Evolutionary conservation across 2,888 invertebrate genomes (phyloP), one percentile per base, ranked within the genome.

Genomic region (Eledona agricola): DNA sequence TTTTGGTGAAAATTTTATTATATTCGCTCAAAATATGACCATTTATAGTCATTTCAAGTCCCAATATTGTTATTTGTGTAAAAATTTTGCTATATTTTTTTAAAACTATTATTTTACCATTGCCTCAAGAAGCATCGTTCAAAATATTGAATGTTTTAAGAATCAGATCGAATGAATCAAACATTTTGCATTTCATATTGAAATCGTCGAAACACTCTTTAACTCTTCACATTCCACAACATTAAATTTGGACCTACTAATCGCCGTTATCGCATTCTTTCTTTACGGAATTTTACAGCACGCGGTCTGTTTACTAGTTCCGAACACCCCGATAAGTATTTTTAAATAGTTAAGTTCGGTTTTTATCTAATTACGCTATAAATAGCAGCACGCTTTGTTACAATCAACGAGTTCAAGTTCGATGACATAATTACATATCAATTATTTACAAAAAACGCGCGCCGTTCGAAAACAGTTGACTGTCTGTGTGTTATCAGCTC

Each of bases 381-480:
- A 6, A 31, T 22, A 45, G 20, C 13, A 9, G 1, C 12, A 15
- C 15, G 15, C 38, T 25, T 32, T 32, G 34, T 45, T 25, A 9
- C 25, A 28, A 28, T 4, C 5, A n/a, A 5, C 4, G 17, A 11
- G 32, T 45, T 45, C 32, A 32, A 45, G 32, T 34, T 34, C 10
- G 16, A 34, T 45, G 45, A 32, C 32, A 45, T 32, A 32, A 45
- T 45, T 45, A 32, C 7, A 15, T 6, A 32, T 11, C 15, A 23
- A 22, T 43, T 13, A 19, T 28, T 32, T 34, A 17, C 20, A 5
- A 19, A n/a, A 19, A 22, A 23, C n/a, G n/a, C n/a, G n/a, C n/a
- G n/a, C 20, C n/a, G 10, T 2, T 37, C 25, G 32, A 5, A 25
- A 15, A 12, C 5, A 4, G 2, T 2, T 31, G 31, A 5, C 5